A percentile compares a stretch with the other conserved stretches of the same genome.
These are phyloP conservation scores for Melanotaenia maccullochi DNA, from an alignment of 2,797 vertebrate genomes.

Conservation along the genomic window DNA sequence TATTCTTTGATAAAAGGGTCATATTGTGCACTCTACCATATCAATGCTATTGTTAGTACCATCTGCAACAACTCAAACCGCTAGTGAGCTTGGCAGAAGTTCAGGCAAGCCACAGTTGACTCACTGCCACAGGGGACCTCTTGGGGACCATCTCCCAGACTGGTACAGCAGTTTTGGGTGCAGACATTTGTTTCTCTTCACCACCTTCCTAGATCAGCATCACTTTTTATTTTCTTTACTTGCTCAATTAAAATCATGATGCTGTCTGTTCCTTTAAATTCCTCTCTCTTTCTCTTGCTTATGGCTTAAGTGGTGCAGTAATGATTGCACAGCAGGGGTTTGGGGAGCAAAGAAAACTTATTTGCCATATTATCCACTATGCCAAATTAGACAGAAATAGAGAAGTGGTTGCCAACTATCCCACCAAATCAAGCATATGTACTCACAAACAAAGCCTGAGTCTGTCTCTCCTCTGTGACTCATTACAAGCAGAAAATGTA, in stretches of 20 bases:
- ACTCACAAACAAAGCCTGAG: conserved; percentile 26
- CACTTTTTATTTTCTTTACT: conserved; percentile 30
- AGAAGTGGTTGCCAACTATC: conserved; percentile 50
- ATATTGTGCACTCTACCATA: conserved; percentile 33
- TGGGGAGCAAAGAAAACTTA: conserved; percentile 69
- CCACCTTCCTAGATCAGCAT: conserved; percentile 66
- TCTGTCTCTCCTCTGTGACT: conserved; percentile 69
- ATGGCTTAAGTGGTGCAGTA: conserved; percentile 41
- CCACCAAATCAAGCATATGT: conserved; percentile 53
- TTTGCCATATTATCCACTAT: conserved; percentile 65
- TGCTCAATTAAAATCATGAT: conserved; percentile 28
- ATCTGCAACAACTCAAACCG: conserved; percentile 62
- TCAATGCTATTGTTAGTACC: conserved; percentile 34
- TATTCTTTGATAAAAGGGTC: conserved; percentile 13
- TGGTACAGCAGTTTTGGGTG: conserved; percentile 48
- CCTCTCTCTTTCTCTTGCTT: conserved; percentile 28
- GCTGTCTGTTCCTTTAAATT: conserved; percentile 37
- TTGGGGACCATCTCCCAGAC: conserved; percentile 42
- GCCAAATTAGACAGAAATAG: conserved; percentile 69
- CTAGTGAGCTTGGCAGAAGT: conserved; percentile 51
- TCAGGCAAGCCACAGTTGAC: conserved; percentile 46
- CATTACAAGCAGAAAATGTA: conserved; percentile 76
- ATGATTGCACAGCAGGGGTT: conserved; percentile 66
- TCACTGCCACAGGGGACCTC: conserved; percentile 29
- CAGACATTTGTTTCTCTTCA: conserved; percentile 56